These are phyloP conservation scores for Argyra leucocephala DNA, from an alignment of 2,888 invertebrate genomes.

Conservation along the genomic window DNA sequence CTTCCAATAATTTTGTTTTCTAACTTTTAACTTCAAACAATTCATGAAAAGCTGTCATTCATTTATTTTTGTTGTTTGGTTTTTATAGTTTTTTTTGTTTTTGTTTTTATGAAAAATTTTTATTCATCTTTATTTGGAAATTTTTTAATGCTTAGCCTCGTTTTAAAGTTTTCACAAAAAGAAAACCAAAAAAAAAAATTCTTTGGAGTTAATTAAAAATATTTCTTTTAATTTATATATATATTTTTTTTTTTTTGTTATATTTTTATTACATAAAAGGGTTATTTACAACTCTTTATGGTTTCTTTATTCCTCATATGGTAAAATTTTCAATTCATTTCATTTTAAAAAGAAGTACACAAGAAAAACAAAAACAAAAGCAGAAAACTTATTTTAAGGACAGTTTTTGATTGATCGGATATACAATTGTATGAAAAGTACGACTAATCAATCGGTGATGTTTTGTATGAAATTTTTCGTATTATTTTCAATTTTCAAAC, in stretches of 20 bases:
- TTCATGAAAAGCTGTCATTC: slow-evolving; percentile 4
- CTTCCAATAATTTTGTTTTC: too few species aligned
- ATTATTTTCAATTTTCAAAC: too few species aligned
- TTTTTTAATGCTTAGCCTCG: background rate
- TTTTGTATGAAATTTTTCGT: too few species aligned
- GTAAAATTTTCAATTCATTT: background rate
- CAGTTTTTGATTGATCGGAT: background rate
- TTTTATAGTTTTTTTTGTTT: too few species aligned
- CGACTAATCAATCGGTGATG: background rate
- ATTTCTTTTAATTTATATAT: background rate
- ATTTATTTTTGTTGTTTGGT: background rate
- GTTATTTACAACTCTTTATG: background rate
- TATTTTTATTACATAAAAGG: background rate
- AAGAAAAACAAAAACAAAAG: too few species aligned
- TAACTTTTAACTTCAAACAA: background rate
- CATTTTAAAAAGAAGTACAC: too few species aligned
- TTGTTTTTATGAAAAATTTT: too few species aligned
- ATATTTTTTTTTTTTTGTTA: too few species aligned
- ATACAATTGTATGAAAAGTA: background rate
- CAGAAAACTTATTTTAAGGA: background rate
- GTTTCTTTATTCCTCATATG: background rate
- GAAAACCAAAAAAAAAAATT: background rate
- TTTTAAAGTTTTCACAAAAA: too few species aligned
- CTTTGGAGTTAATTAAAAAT: background rate
- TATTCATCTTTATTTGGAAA: background rate